Base-by-base conservation (phyloP, 2,888 invertebrate genomes). In the Pseudococcus jackbeardsleyi region DNA sequence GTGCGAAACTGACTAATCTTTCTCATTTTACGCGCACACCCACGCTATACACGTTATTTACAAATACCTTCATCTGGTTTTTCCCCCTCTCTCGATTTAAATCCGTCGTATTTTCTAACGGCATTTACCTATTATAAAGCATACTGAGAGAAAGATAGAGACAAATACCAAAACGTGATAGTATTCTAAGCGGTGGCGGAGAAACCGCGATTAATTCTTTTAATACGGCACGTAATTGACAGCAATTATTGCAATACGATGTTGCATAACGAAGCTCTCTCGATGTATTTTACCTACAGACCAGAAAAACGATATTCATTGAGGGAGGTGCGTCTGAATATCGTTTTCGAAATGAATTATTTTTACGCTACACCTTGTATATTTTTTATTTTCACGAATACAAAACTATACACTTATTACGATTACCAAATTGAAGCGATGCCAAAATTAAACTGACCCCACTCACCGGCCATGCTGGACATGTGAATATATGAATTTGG, bases 151-250 rank as follows among this genome's bases (percentile, higher is more conserved):
- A 33, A 9, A 59, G 39, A 59, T 26, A 33, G 11, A 59, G 39
- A 59, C 22, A 42, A 68, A 42, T 86, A 54, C 86, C 42, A 46
- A 64, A 86, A 86, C 86, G 86, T 86, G 86, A 86, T 86, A 86
- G 68, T 46, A 86, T 86, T 86, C 39, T 54, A 19, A 6, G 54
- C 59, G 39, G 33, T 54, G 59, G 54, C 85, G 33, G 54, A 59
- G 85, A 85, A 54, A 64, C 33, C 54, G 64, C 46, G 86, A 86
- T 59, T 86, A 86, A 59, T 68, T 82, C 79, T 82, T 46, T 42
- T 86, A 86, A 86, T 86, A 68, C 46, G 86, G 86, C 86, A 59
- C 39, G 22, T 86, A 86, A 86, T 86, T 86, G 86, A 86, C 86
- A 86, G 68, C 86, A 86, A 86, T 86, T 86, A 86, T 86, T 86